Evolutionary conservation across 2,888 invertebrate species (phyloP), one percentile per base, ranked within the genome.

Genomic region (Camptogramma bilineatum): DNA sequence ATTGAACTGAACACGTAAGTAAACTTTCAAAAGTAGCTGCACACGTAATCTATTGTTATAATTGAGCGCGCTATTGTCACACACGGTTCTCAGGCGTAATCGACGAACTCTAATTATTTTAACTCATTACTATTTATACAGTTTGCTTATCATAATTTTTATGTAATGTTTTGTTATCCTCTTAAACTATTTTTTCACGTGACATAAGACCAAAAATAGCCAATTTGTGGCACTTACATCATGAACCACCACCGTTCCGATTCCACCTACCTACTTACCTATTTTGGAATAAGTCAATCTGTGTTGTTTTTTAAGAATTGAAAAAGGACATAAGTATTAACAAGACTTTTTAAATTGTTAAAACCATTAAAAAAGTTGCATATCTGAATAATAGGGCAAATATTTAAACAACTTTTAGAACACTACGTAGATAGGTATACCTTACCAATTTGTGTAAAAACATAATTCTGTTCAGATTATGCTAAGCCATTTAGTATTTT

Each of bases 1-100:
- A 62, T 62, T 52, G 34, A 60, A 47, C 34, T 16, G 56, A 60
- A 48, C 60, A 55, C 64, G 65, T 64, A 56, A 64, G 61, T 61
- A 53, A 57, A 65, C 65, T 65, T 65, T 65, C 65, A 61, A 61
- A 65, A 55, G 58, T 54, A 53, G 42, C 52, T 50, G 42, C 63
- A 63, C 60, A 67, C 67, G 64, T 67, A 67, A 67, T 58, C 64
- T 52, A 64, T 67, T 67, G 67, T 67, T 61, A 54, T 64, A 57
- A 62, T 54, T 63, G 48, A 67, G 54, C 57, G 47, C 46, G 47
- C 67, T 54, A 67, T 67, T 67, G 67, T 67, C 67, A 64, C 61
- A 61, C 62, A 50, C 62, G 48, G 31, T 67, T 67, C 67, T 61
- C 67, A 67, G 54, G 56, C 64, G 50, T 58, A 66, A 47, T 66